phyloP scores from a whole-genome alignment of 2,113 vertebrate genomes.

The Epinephelus lanceolatus region DNA sequence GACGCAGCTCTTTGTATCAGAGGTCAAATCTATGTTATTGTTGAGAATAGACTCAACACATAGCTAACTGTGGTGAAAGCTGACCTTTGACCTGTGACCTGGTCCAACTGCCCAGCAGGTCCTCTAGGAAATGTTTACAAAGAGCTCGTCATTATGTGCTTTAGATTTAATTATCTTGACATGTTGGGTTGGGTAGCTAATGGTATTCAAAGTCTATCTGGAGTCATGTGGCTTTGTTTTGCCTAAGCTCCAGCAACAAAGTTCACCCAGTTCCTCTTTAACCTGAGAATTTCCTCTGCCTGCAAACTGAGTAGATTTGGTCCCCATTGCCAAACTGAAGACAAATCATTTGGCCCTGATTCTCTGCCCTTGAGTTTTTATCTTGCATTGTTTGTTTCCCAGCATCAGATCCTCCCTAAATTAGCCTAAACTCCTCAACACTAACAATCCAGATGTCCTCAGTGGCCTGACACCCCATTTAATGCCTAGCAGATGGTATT shows the following conservation, averaged over 20 bases:
- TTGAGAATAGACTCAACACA: conserved; percentile 23
- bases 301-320: conserved; percentile 10
- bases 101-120: conserved; percentile 22
- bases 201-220: conserved; percentile 23
- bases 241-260: background rate
- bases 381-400: conserved; percentile 40
- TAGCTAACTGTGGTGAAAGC: conserved; percentile 32
- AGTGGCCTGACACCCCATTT: conserved; percentile 62
- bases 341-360: conserved; percentile 3
- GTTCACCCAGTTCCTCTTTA: conserved; percentile 31
- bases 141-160: conserved; percentile 35
- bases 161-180: conserved; percentile 57
- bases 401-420: conserved; percentile 40
- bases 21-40: conserved; percentile 38
- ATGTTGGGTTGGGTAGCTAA: conserved; percentile 5
- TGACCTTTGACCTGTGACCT: conserved; percentile 52
- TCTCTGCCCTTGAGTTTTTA: conserved; percentile 30
- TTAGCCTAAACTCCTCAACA: conserved; percentile 37
- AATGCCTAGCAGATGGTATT: conserved; percentile 70
- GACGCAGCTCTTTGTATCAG: background rate
- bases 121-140: conserved; percentile 50
- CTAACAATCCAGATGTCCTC: conserved; percentile 66
- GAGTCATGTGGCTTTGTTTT: conserved; percentile 40
- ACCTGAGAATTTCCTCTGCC: conserved; percentile 18
- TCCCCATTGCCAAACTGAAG: conserved; percentile 21